Evolutionary conservation across 2,797 vertebrate genomes (phyloP), one percentile per base, ranked within the genome.

Genomic region (Sebastes minor): DNA sequence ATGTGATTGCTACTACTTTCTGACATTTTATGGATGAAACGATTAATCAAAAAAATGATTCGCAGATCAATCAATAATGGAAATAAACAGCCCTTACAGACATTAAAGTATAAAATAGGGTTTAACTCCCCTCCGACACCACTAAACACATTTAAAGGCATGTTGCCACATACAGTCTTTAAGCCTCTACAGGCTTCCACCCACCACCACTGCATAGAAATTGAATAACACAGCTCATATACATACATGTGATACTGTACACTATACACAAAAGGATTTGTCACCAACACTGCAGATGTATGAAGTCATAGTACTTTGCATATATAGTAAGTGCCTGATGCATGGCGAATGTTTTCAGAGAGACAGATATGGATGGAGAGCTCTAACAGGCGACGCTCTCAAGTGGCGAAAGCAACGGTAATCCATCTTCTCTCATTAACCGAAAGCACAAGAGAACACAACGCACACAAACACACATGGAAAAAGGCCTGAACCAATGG

Each of bases 401-500:
- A 9, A 80, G 49, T 74, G 68, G 60, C 0, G 1, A 65, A 28
- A 59, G 52, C 67, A 32, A 56, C 0, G 42, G 66, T 59, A 60
- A 91, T 89, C 76, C 71, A 90, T 89, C 84, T 82, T 72, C 25
- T 64, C 71, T 87, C 77, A 80, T 90, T 84, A 86, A 65, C 25
- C 12, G 0, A 32, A 71, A 80, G 75, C 74, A 68, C 20, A 33
- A 20, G 66, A 57, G 38, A 78, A 28, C 63, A 38, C 63, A 33
- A 57, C 67, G 73, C 74, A 67, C 72, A 67, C 52, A 32, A 61
- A 73, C 55, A 82, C 6, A 32, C 63, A 67, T 9, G 67, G 38
- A 74, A 56, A 72, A 65, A 18, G 52, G 49, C 23, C 20, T n/a
- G 57, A 32, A 56, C 76, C 87, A 86, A 71, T 74, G 35, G 35